Evolutionary conservation across 1,140 invertebrate genomes (phyloP).

Genomic region (Drosophila pectinifera): DNA sequence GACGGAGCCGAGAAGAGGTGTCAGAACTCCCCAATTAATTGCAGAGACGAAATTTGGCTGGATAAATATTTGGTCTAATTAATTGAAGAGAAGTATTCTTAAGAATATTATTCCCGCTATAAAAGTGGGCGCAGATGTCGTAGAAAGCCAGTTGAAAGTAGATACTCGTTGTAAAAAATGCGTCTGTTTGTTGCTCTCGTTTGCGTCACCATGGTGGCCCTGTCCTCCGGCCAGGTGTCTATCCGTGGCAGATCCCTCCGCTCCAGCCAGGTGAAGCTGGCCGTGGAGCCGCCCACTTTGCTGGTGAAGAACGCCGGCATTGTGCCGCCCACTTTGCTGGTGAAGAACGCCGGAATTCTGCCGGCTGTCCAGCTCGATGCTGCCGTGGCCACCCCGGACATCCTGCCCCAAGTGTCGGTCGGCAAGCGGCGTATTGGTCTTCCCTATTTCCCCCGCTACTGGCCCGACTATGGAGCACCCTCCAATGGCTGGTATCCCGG

Average conservation of each 20-base stretch:
- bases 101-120: slow-evolving; percentile 23
- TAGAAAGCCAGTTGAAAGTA: slow-evolving; percentile 34
- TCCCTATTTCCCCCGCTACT: slow-evolving; percentile 39
- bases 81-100: not conserved
- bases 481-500: slow-evolving; percentile 26
- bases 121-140: slow-evolving; percentile 19
- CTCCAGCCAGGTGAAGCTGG: slow-evolving; percentile 16
- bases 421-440: slow-evolving; percentile 6
- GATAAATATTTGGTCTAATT: slow-evolving; percentile 37
- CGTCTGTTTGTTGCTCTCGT: slow-evolving; percentile 49
- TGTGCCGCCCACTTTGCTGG: slow-evolving; percentile 18
- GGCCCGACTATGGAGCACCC: slow-evolving; percentile 28
- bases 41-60: slow-evolving; percentile 34
- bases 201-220: slow-evolving; percentile 31
- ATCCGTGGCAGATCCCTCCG: slow-evolving; percentile 23
- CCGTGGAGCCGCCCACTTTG: slow-evolving; percentile 23
- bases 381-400: not conserved
- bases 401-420: slow-evolving; percentile 7
- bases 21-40: slow-evolving; percentile 31
- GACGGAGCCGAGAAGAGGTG: not conserved
- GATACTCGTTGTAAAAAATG: slow-evolving; percentile 39
- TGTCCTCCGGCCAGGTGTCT: slow-evolving; percentile 40
- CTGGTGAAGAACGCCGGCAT: slow-evolving; percentile 9
- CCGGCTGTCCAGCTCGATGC: slow-evolving; percentile 21
- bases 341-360: slow-evolving; percentile 26